Conservation (phyloP, 2,797 vertebrate genomes). For the Lateolabrax maculatus region DNA sequence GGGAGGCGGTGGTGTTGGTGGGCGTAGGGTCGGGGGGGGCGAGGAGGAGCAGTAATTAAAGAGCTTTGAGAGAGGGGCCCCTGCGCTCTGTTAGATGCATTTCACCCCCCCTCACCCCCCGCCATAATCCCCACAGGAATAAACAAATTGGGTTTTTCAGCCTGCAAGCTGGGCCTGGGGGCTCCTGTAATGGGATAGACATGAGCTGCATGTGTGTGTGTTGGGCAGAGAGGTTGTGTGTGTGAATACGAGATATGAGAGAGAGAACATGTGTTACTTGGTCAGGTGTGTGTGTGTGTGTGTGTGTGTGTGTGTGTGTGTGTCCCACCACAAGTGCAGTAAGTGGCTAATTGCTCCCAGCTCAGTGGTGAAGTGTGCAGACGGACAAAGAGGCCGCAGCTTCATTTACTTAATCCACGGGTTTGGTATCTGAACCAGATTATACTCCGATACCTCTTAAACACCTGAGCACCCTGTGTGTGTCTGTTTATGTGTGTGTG, state of each 20-base stretch:
- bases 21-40: constrained; percentile 9
- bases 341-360: constrained; percentile 76
- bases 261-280: constrained; percentile 65
- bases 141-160: constrained; percentile 87
- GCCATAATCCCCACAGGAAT: constrained; percentile 83
- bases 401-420: constrained; percentile 73
- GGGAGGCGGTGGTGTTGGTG: constrained; percentile 54
- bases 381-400: constrained; percentile 56
- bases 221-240: constrained; percentile 31
- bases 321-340: constrained; percentile 56
- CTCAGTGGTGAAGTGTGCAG: constrained; percentile 57
- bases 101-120: constrained; percentile 64
- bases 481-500: neutral
- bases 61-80: constrained; percentile 76
- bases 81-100: constrained; percentile 81
- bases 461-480: constrained; percentile 63
- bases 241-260: constrained; percentile 50
- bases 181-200: constrained; percentile 78
- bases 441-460: constrained; percentile 37
- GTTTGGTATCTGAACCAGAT: constrained; percentile 57
- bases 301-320: constrained; percentile 13
- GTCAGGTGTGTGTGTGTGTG: constrained; percentile 18
- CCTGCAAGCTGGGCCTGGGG: constrained; percentile 75
- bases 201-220: constrained; percentile 48
- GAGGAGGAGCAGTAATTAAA: constrained; percentile 82